Evolutionary conservation across 2,113 vertebrate genomes (phyloP), one percentile per base, ranked within the genome.

Genomic region (Motacilla alba): DNA sequence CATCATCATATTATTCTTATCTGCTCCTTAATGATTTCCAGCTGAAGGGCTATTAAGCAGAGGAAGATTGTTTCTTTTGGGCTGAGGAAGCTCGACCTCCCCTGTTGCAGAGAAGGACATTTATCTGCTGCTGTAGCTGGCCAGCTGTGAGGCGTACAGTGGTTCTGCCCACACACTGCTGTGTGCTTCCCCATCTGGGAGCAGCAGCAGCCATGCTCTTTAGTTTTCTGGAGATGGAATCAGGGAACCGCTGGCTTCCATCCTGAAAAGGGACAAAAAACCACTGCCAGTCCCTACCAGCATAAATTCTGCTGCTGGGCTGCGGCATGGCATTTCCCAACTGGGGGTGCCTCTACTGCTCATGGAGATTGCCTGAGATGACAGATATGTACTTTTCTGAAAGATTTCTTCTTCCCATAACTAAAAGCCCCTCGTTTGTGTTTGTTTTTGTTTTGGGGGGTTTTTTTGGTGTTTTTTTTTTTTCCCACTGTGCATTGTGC

Each of bases 141-240:
- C 79, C 0, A 0, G 27, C 24, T 60, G 33, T 6, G 10, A 68
- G 31, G 33, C 1, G 8, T 7, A 2, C 0, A 1, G 12, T 4
- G 56, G 16, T 3, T 69, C 30, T 89, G 41, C 33, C 23, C 49
- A 60, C 3, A 0, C 11, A 1, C n/a, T 37, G 37, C 59, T 62
- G 13, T 0, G 1, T n/a, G 15, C 8, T 27, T 27, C 22, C 28
- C 26, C 16, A 35, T 8, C 33, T 46, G 30, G 53, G 14, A 91
- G 9, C 15, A 41, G 2, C 0, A 1, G 13, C 5, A 5, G 44
- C 39, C 12, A 2, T 4, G 4, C 8, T 63, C 37, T 13, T 10
- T 2, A 0, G 13, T 9, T 67, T 81, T 46, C 47, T 46, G 43
- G 56, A 72, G 43, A 11, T 31, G 24, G 7, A 28, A 47, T 15